These are phyloP conservation scores for Pseudomyrmex pallidus DNA, from an alignment of 1,140 invertebrate species.

Conservation along the genomic window DNA sequence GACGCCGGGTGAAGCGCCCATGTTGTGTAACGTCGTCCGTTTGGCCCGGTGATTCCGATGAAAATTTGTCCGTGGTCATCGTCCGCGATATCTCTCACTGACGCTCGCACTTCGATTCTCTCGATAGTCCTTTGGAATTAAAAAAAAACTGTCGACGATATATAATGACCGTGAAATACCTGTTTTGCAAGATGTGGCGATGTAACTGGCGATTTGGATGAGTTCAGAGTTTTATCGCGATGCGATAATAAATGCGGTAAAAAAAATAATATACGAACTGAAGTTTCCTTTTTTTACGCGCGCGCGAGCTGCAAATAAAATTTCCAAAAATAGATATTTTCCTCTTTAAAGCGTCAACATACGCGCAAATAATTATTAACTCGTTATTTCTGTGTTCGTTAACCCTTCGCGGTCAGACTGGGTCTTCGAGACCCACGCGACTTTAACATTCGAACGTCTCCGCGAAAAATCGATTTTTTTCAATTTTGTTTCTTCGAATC, in stretches of 20 bases:
- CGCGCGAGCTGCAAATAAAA: too few species aligned
- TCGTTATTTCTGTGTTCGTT: too few species aligned
- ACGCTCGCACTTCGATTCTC: not conserved
- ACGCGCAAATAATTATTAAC: too few species aligned
- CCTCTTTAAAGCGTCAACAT: too few species aligned
- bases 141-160: not conserved
- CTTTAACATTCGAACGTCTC: too few species aligned
- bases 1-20: not conserved
- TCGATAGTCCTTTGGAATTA: not conserved
- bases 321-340: too few species aligned
- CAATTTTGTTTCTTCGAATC: too few species aligned
- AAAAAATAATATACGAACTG: too few species aligned
- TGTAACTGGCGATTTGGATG: conserved; percentile 2
- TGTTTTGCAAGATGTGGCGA: conserved; percentile 7
- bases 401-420: too few species aligned
- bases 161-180: conserved; percentile 35
- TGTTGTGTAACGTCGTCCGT: conserved; percentile 27
- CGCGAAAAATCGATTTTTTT: too few species aligned
- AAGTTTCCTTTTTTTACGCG: too few species aligned
- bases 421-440: too few species aligned
- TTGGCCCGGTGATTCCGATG: conserved; percentile 10
- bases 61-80: conserved; percentile 4
- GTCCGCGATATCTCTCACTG: not conserved
- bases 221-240: not conserved
- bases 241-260: not conserved